These are phyloP conservation scores for Baryphthengus martii DNA, from an alignment of 2,113 vertebrate genomes.

Conservation along the genomic window DNA sequence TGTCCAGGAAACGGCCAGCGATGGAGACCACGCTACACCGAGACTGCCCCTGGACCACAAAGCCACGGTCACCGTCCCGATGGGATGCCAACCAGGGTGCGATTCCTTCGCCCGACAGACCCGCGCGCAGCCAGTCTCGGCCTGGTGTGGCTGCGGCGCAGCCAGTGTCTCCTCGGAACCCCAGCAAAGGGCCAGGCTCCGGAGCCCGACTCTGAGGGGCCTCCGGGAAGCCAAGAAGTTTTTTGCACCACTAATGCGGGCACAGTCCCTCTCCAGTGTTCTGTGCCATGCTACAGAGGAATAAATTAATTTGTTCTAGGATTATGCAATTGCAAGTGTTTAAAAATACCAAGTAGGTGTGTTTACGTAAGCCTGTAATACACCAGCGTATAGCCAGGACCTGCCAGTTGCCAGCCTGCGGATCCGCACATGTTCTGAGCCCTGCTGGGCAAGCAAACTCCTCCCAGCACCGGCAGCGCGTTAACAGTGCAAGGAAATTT, in stretches of 20 bases:
- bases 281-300: neutral
- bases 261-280: neutral
- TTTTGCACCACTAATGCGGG: neutral
- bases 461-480: neutral
- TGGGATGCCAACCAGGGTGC: neutral
- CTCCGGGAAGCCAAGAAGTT: neutral
- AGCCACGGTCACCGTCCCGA: rapidly evolving
- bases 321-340: slow-evolving; percentile 18
- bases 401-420: neutral
- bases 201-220: neutral
- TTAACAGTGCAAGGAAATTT: neutral
- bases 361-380: neutral
- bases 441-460: neutral
- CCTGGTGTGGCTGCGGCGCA: neutral
- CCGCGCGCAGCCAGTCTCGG: neutral
- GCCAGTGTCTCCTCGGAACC: neutral
- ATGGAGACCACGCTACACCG: rapidly evolving
- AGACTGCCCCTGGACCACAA: neutral
- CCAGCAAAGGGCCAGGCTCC: neutral
- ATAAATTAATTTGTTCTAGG: neutral
- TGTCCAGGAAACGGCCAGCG: rapidly evolving
- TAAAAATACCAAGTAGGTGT: neutral
- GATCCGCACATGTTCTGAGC: neutral
- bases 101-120: neutral
- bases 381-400: rapidly evolving